Conservation (phyloP, 2,797 vertebrate genomes). For the Urocyon cinereoargenteus region DNA sequence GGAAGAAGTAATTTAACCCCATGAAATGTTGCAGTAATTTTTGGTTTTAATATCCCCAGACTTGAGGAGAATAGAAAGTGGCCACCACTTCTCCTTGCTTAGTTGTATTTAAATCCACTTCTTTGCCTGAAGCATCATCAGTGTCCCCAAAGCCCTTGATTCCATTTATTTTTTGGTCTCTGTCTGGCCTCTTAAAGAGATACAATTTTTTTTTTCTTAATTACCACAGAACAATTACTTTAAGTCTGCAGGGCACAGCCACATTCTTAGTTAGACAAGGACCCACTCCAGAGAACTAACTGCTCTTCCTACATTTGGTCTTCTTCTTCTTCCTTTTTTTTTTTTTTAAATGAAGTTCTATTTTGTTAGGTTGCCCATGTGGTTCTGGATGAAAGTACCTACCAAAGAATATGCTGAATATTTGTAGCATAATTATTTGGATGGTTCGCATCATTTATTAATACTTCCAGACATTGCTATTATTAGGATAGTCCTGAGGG, state of each 20-base stretch:
- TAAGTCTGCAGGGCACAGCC: not conserved
- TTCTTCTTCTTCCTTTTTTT: not conserved
- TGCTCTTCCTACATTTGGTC: not conserved
- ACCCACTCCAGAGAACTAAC: not conserved
- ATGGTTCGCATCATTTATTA: conserved; percentile 56
- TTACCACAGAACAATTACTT: conserved; percentile 51
- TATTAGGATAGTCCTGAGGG: conserved; percentile 1
- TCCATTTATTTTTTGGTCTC: conserved; percentile 42
- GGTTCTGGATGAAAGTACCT: not conserved
- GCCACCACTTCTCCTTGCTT: not conserved
- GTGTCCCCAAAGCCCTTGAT: not conserved
- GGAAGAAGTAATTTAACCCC: not conserved
- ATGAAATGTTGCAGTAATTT: conserved; percentile 15
- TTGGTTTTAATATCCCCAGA: not conserved
- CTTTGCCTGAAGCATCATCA: not conserved
- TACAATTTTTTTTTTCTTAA: not conserved
- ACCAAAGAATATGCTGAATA: conserved; percentile 33
- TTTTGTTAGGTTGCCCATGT: not conserved
- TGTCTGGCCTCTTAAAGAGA: conserved; percentile 29
- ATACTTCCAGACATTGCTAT: conserved; percentile 48
- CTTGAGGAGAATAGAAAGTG: not conserved
- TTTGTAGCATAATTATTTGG: conserved; percentile 53
- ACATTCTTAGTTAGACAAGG: not conserved
- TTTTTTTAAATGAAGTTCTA: not conserved
- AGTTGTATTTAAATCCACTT: conserved; percentile 39